Evolutionary conservation across 2,888 invertebrate genomes (phyloP), one percentile per base, ranked within the genome.

Genomic region (Dasypogon diadema): DNA sequence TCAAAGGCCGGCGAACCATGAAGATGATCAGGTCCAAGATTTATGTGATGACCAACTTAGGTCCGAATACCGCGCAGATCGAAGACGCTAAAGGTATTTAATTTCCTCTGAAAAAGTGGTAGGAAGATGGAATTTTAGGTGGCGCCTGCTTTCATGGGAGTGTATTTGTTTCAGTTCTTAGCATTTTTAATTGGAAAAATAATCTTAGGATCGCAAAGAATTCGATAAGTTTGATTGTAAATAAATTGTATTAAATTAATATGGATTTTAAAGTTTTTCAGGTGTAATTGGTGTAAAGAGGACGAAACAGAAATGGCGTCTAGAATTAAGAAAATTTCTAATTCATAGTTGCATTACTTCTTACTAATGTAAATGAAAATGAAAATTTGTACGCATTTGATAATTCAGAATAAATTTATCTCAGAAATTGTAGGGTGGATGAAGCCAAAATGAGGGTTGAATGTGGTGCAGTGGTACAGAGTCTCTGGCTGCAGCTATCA

Each of bases 91-190:
- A 68, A 14, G 51, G 68, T 70, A 30, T 30, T 30, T 30, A 16
- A 77, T 75, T 63, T 51, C 77, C 14, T 48, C 12, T 14, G 12
- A 16, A 22, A 65, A 22, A 65, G 24, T 46, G 22, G 46, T 34
- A 60, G 75, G 79, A 68, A 78, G 77, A 77, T 75, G 79, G 82
- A 82, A 83, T 82, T 83, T 84, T 82, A 84, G 83, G 83, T 83
- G 84, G 84, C 84, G 84, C 84, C 84, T 83, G 80, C 78, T 81
- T 79, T 81, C 82, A 80, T 84, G 83, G 82, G 82, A 81, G 80
- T 82, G 80, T 82, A 82, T 83, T 82, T 82, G 83, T 46, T 65
- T 26, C 12, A 2, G 83, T 42, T 63, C 16, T 12, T 1, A 14
- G 37, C 14, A 65, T n/a, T 65, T 65, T 65, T 65, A 48, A 65